Evolutionary conservation across 2,888 invertebrate genomes (phyloP).

Genomic region (Acanthococcus lagerstroemiae): DNA sequence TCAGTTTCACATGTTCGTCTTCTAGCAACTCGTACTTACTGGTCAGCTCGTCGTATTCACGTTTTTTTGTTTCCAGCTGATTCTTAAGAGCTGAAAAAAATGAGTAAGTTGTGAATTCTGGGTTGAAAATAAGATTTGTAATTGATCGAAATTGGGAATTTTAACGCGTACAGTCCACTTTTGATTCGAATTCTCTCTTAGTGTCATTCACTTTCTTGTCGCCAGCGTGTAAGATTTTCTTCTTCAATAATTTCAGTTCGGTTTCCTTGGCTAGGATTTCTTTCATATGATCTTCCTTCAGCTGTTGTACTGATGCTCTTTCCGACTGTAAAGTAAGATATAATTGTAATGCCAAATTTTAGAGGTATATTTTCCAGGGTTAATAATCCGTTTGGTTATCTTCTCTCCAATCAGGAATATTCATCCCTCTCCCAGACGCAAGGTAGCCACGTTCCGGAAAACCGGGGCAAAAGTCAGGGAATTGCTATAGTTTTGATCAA

Average conservation of each 20-base stretch:
- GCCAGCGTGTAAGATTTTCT: conserved; percentile 53
- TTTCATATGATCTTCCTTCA: conserved; percentile 58
- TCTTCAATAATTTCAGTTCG: conserved; percentile 66
- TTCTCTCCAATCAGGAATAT: too few species aligned
- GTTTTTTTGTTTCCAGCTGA: conserved; percentile 55
- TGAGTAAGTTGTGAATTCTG: not conserved
- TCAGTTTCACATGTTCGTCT: conserved; percentile 74
- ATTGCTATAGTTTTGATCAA: too few species aligned
- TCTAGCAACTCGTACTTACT: conserved; percentile 71
- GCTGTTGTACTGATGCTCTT: conserved; percentile 52
- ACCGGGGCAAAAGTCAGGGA: too few species aligned
- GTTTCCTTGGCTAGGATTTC: conserved; percentile 67
- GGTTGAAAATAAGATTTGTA: not conserved
- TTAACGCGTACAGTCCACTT: conserved; percentile 54
- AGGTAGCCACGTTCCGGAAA: too few species aligned
- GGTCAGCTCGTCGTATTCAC: conserved; percentile 68
- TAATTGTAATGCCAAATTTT: not conserved
- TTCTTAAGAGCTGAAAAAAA: conserved; percentile 53
- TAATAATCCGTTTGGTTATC: not conserved
- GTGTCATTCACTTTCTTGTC: conserved; percentile 57
- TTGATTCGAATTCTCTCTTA: conserved; percentile 56
- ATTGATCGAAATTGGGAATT: not conserved
- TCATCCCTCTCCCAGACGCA: too few species aligned
- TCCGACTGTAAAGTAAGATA: conserved; percentile 45
- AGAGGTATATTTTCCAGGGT: not conserved